Evolutionary conservation across 2,888 invertebrate species (phyloP).

Genomic region (Drosophila histrio): DNA sequence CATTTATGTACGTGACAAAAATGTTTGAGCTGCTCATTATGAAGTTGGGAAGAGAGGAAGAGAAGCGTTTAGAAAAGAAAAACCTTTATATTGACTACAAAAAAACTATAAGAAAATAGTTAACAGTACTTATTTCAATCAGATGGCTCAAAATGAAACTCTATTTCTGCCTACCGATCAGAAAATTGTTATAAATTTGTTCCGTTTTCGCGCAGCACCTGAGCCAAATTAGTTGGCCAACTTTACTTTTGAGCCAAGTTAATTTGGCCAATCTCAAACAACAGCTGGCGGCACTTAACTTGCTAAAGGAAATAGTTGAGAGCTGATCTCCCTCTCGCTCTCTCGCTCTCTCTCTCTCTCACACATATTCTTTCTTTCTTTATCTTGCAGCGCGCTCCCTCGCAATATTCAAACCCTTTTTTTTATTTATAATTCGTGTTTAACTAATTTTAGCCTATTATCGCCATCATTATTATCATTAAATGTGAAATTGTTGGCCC

Average conservation of each 20-base stretch:
- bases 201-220: constrained; percentile 71
- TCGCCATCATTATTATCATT: constrained; percentile 80
- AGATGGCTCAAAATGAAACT: constrained; percentile 44
- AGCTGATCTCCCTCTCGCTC: constrained; percentile 43
- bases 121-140: constrained; percentile 50
- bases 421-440: constrained; percentile 73
- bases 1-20: constrained; percentile 65
- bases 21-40: constrained; percentile 46
- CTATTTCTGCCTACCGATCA: constrained; percentile 45
- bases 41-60: constrained; percentile 1
- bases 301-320: constrained; percentile 54
- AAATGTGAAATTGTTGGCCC: constrained; percentile 75
- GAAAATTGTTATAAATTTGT: constrained; percentile 73
- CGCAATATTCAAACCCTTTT: constrained; percentile 56
- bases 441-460: constrained; percentile 79
- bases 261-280: constrained; percentile 64
- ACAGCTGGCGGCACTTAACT: constrained; percentile 74
- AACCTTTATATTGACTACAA: neutral
- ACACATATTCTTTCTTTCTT: constrained; percentile 13
- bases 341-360: constrained; percentile 22
- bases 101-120: constrained; percentile 1
- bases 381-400: constrained; percentile 42
- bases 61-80: neutral
- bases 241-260: constrained; percentile 45
- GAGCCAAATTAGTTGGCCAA: constrained; percentile 77